A percentile compares a stretch with the other conserved stretches of the same genome.
phyloP scores from a whole-genome alignment of 2,888 invertebrate genomes.

The Chouioia cunea region DNA sequence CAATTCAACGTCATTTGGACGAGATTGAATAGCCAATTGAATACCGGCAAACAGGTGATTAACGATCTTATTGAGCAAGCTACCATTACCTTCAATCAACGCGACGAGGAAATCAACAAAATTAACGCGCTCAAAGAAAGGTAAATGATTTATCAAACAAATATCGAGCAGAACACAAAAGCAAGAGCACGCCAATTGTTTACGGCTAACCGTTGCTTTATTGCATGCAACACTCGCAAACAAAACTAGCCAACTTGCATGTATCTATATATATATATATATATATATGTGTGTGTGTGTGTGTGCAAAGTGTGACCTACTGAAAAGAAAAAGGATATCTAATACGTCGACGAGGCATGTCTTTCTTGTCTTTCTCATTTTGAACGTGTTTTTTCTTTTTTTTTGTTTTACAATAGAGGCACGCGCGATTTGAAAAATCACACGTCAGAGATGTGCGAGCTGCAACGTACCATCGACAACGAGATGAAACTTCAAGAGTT shows the following conservation, averaged over 20 bases:
- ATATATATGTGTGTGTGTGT: too few relatives aligned
- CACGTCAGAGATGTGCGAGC: slow-evolving; percentile 85
- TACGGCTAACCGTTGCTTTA: too few relatives aligned
- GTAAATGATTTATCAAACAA: too few relatives aligned
- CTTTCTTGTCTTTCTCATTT: too few relatives aligned
- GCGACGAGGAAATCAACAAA: slow-evolving; percentile 86
- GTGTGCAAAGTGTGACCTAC: too few relatives aligned
- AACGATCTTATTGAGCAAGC: slow-evolving; percentile 90
- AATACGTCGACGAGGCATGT: too few relatives aligned
- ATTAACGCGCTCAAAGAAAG: slow-evolving; percentile 82
- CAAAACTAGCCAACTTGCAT: too few relatives aligned
- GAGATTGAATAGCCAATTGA: slow-evolving; percentile 80
- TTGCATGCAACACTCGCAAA: too few relatives aligned
- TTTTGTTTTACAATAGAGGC: slow-evolving; percentile 60
- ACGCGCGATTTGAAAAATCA: slow-evolving; percentile 71
- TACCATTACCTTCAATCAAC: slow-evolving; percentile 88
- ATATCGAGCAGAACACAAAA: slow-evolving; percentile 44
- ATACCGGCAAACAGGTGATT: slow-evolving; percentile 84
- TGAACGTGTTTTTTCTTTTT: too few relatives aligned
- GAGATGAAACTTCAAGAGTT: slow-evolving; percentile 88
- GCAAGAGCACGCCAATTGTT: too few relatives aligned
- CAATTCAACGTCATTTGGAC: slow-evolving; percentile 88
- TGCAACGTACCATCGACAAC: slow-evolving; percentile 87
- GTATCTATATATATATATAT: too few relatives aligned
- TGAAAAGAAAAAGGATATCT: too few relatives aligned